These are phyloP conservation scores for Drosophila gunungcola DNA, from an alignment of 1,140 invertebrate species.

Conservation along the genomic window DNA sequence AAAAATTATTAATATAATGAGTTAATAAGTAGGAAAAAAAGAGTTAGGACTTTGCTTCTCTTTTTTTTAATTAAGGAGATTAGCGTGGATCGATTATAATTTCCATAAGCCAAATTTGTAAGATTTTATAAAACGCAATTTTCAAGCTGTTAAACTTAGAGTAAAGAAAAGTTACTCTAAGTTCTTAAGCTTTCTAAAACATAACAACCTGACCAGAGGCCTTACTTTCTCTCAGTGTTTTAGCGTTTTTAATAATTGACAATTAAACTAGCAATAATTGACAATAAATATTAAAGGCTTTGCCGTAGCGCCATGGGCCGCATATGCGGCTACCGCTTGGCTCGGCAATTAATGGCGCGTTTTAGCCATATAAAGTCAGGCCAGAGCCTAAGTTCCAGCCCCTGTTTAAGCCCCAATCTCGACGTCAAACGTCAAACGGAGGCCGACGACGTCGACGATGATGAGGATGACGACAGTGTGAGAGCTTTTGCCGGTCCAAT, in stretches of 20 bases:
- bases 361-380: conserved; percentile 75
- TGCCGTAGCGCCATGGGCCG: conserved; percentile 36
- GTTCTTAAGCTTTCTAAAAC: too few species aligned
- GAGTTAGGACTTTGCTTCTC: neutral
- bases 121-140: too few species aligned
- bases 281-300: conserved; percentile 79
- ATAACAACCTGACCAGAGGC: too few species aligned
- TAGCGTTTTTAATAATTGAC: conserved; percentile 77
- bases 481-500: conserved; percentile 19
- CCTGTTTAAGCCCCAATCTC: conserved; percentile 38
- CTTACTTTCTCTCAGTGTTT: conserved; percentile 12
- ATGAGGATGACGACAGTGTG: conserved; percentile 55
- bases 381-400: conserved; percentile 37
- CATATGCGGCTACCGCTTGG: conserved; percentile 25
- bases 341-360: conserved; percentile 75
- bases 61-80: neutral
- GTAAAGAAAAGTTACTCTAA: too few species aligned
- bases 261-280: conserved; percentile 81
- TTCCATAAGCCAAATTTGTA: too few species aligned
- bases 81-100: neutral
- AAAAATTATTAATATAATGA: neutral
- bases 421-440: conserved; percentile 45
- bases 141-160: too few species aligned
- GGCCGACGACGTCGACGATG: conserved; percentile 38
- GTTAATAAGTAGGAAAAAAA: neutral